A percentile compares a stretch with the other conserved stretches of the same genome.
Evolutionary conservation across 2,888 invertebrate genomes (phyloP).

Genomic region (Euplagia quadripunctaria): DNA sequence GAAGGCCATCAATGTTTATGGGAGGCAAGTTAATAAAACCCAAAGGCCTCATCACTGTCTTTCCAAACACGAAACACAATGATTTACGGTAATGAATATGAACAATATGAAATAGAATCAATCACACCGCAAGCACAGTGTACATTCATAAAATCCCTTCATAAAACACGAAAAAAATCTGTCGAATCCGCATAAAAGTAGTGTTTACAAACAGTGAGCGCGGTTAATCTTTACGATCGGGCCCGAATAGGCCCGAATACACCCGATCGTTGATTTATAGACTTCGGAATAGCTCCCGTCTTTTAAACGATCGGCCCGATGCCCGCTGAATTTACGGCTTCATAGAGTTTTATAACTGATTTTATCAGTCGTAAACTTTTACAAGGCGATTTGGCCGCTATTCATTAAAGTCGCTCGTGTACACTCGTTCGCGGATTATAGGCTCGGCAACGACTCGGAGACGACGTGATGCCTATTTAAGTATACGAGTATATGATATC

Average conservation of each 20-base stretch:
- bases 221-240: slow-evolving; percentile 80
- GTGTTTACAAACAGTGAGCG: slow-evolving; percentile 81
- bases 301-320: slow-evolving; percentile 71
- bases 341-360: slow-evolving; percentile 85
- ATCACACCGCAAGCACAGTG: slow-evolving; percentile 51
- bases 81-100: slow-evolving; percentile 44
- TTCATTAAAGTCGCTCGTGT: slow-evolving; percentile 65
- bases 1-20: slow-evolving; percentile 4
- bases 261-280: slow-evolving; percentile 80
- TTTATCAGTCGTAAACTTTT: slow-evolving; percentile 85
- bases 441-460: slow-evolving; percentile 16
- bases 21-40: not conserved
- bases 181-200: slow-evolving; percentile 75
- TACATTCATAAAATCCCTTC: slow-evolving; percentile 65
- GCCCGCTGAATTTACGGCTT: slow-evolving; percentile 77
- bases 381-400: slow-evolving; percentile 74
- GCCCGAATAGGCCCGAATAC: slow-evolving; percentile 72
- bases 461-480: slow-evolving; percentile 24
- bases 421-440: slow-evolving; percentile 37
- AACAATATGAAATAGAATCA: slow-evolving; percentile 49
- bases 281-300: slow-evolving; percentile 81
- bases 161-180: slow-evolving; percentile 66
- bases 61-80: slow-evolving; percentile 22
- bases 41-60: slow-evolving; percentile 19
- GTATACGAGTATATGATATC: slow-evolving; percentile 8